These are phyloP conservation scores for Archivesica marissinica DNA, from an alignment of 1,140 invertebrate species.

Conservation along the genomic window DNA sequence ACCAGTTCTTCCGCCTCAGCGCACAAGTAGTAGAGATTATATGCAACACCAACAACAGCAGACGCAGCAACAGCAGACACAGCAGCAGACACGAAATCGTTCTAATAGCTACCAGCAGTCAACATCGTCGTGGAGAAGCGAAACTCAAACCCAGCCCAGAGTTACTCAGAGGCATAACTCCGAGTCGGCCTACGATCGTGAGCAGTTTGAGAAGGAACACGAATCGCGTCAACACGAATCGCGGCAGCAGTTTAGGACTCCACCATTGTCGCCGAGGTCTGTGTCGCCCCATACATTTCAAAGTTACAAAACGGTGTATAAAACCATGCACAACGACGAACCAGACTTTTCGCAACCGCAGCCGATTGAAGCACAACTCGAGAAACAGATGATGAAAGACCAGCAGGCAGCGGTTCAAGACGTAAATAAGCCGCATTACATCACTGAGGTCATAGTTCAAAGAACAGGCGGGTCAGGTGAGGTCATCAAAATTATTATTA, in stretches of 20 bases:
- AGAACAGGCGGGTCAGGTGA: conserved; percentile 69
- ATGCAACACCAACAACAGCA: conserved; percentile 74
- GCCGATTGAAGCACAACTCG: conserved; percentile 49
- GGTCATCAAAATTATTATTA: too few species aligned
- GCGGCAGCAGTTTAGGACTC: conserved; percentile 56
- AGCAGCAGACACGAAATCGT: conserved; percentile 60
- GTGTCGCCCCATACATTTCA: conserved; percentile 58
- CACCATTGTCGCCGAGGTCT: conserved; percentile 67
- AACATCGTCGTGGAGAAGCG: conserved; percentile 38
- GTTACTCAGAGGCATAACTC: conserved; percentile 82
- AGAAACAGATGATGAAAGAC: conserved; percentile 58
- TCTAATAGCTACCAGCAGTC: conserved; percentile 49
- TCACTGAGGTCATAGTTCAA: conserved; percentile 80
- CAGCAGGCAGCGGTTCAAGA: conserved; percentile 65
- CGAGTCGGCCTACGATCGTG: conserved; percentile 84
- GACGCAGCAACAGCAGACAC: conserved; percentile 66
- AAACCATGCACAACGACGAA: conserved; percentile 68
- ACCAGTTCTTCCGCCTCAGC: conserved; percentile 85
- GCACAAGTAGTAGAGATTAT: conserved; percentile 81
- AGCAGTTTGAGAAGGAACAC: conserved; percentile 61
- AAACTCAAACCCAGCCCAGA: conserved; percentile 58
- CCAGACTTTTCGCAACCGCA: conserved; percentile 60
- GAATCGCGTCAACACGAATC: conserved; percentile 58
- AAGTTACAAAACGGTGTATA: conserved; percentile 71
- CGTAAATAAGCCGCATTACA: conserved; percentile 73